phyloP scores from a whole-genome alignment of 2,113 vertebrate genomes.

The Corynorhinus townsendii region DNA sequence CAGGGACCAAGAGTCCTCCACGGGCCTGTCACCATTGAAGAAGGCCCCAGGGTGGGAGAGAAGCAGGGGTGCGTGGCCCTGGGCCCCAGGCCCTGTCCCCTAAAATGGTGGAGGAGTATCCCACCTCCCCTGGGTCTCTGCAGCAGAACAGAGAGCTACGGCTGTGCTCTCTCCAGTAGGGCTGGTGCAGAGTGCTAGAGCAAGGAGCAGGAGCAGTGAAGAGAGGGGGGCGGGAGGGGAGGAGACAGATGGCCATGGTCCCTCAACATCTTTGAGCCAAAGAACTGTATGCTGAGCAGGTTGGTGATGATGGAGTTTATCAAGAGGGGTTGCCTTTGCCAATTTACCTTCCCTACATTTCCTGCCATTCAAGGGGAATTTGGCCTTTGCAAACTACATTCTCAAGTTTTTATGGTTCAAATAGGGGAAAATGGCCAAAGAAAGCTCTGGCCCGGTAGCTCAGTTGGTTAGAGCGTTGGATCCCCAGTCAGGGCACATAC shows the following conservation, averaged over 20 bases:
- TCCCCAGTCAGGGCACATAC: neutral
- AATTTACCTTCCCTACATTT: neutral
- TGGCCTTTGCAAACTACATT: neutral
- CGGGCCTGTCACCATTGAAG: neutral
- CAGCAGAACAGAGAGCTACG: neutral
- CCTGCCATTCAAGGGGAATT: neutral
- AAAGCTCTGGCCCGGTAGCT: neutral
- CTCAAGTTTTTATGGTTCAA: neutral
- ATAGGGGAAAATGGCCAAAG: neutral
- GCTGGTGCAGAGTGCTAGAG: neutral
- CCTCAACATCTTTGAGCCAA: neutral
- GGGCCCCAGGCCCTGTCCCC: neutral
- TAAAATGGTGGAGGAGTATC: neutral
- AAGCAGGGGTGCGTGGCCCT: neutral
- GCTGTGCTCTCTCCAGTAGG: neutral
- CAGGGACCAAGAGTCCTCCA: neutral
- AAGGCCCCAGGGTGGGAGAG: neutral
- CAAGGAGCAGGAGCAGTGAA: neutral
- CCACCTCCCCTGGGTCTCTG: neutral
- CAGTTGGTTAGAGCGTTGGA: neutral
- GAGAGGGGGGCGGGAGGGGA: accelerated
- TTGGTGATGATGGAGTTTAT: neutral
- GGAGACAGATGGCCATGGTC: neutral
- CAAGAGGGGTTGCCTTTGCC: neutral
- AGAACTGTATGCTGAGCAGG: neutral